phyloP scores from a whole-genome alignment of 2,888 invertebrate species.

The Resseliella maxima region DNA sequence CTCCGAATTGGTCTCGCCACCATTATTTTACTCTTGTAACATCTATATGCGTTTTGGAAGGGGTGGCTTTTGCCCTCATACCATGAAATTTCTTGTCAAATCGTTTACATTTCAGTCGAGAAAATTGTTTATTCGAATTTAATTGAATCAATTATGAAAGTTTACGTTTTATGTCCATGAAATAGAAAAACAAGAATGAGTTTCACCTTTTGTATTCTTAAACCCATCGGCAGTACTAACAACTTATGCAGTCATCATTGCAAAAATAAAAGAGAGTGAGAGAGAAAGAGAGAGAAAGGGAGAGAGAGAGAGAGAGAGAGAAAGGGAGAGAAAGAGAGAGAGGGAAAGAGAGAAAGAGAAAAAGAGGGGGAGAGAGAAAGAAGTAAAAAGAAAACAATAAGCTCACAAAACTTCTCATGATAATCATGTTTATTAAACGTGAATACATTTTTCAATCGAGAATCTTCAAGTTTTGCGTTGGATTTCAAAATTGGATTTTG shows the following conservation, averaged over 20 bases:
- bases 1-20: not conserved
- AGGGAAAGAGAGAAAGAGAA: not conserved
- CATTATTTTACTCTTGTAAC: too few relatives aligned
- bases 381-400: not conserved
- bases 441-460: constrained; percentile 49
- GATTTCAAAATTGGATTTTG: not conserved
- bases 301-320: not conserved
- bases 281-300: too few relatives aligned
- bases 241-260: not conserved
- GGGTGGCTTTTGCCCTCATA: not conserved
- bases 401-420: not conserved
- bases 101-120: constrained; percentile 37
- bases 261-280: not conserved
- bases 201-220: not conserved
- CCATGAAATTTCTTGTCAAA: not conserved
- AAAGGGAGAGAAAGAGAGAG: not conserved
- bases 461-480: not conserved
- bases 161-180: constrained; percentile 30
- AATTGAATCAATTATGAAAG: constrained; percentile 55
- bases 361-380: not conserved
- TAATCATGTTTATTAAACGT: constrained; percentile 47
- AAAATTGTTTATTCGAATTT: constrained; percentile 53
- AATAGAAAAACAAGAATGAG: not conserved
- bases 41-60: not conserved
- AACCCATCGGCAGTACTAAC: not conserved